Base-by-base conservation (phyloP, 2,888 invertebrate species). In the Eristalis tenax region DNA sequence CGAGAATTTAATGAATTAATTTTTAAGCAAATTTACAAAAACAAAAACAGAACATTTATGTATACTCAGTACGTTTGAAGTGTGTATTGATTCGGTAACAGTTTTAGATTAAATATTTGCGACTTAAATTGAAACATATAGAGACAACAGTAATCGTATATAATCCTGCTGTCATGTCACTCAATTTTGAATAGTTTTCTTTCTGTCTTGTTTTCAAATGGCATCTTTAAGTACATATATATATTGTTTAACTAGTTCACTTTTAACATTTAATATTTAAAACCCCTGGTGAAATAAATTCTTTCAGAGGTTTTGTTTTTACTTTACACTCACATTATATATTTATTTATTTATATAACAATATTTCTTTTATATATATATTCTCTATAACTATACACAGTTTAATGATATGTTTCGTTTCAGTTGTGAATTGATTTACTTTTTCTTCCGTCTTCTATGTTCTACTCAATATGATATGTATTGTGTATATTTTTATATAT, bases 351-450 rank as follows among this genome's bases (percentile, higher is more conserved):
- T 83, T 82, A 76, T 89, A 83, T 88, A 85, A 78, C 79, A 88
- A 71, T 88, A 82, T 84, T 81, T 86, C 71, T 85, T 78, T 87
- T 83, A 76, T 88, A 63, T 89, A 83, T 88, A 82, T 83, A 77
- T 88, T 64, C 59, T 89, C 85, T 89, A 87, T 84, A 89, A 89
- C 89, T 89, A 89, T 88, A 79, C 87, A 87, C 89, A 89, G 88
- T 90, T 90, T 89, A 89, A 90, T 91, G 91, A 92, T 92, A 92
- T 91, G 90, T 90, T 90, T 90, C 86, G 88, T 89, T 90, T 89
- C 70, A 68, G 63, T 68, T 78, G 43, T 75, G 61, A 59, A 71
- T 79, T 40, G 18, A 32, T 32, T 32, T 32, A 32, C 32, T 57
- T 77, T 71, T 32, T 63, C 38, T 76, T 59, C 71, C 43, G 68